Evolutionary conservation across 2,888 invertebrate genomes (phyloP).

Genomic region (Apotomis turbidana): DNA sequence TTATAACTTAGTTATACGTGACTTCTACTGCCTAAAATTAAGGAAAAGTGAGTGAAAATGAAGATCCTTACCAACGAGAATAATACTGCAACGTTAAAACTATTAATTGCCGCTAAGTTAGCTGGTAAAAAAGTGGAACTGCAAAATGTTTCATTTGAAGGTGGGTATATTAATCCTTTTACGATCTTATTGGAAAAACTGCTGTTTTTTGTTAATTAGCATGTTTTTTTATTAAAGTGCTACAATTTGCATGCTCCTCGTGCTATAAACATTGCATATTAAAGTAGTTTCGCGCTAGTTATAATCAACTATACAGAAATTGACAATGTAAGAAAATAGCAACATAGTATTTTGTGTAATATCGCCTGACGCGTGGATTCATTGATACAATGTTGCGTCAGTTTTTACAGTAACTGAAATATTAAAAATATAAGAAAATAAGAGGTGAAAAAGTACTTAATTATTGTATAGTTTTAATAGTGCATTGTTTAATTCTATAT

Average conservation of each 20-base stretch:
- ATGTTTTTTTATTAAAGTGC: slow-evolving; percentile 12
- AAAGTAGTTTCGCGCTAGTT: not conserved
- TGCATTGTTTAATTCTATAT: no score
- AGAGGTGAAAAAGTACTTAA: not conserved
- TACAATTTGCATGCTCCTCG: slow-evolving; percentile 5
- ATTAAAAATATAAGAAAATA: not conserved
- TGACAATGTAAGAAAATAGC: not conserved
- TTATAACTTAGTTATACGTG: slow-evolving; percentile 30
- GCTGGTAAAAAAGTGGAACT: slow-evolving; percentile 84
- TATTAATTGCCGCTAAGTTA: slow-evolving; percentile 88
- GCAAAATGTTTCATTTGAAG: slow-evolving; percentile 84
- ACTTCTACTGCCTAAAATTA: slow-evolving; percentile 38
- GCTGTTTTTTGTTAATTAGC: slow-evolving; percentile 40
- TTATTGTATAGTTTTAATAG: no score
- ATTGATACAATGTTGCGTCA: slow-evolving; percentile 13
- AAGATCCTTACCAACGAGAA: slow-evolving; percentile 89
- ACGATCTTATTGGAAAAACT: slow-evolving; percentile 18
- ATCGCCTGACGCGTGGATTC: not conserved
- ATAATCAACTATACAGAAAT: not conserved
- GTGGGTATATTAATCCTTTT: slow-evolving; percentile 64
- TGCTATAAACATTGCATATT: not conserved
- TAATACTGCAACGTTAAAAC: slow-evolving; percentile 90
- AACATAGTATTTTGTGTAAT: not conserved
- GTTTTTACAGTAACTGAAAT: not conserved
- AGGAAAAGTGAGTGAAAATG: slow-evolving; percentile 77